Evolutionary conservation across 2,888 invertebrate genomes (phyloP).

Genomic region (Macaria liturata): DNA sequence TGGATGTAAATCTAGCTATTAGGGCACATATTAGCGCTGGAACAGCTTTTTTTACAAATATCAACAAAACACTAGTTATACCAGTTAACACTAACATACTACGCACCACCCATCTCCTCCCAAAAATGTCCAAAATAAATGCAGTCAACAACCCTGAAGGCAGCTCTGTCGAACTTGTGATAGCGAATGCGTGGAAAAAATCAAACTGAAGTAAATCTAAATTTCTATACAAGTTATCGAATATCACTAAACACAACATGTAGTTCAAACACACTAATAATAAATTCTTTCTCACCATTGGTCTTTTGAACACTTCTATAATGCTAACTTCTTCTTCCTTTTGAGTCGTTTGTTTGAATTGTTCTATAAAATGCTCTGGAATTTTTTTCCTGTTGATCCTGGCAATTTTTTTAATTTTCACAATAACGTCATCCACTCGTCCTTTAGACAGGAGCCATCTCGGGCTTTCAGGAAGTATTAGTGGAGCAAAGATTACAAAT

Average conservation of each 20-base stretch:
- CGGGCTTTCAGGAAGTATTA: constrained; percentile 59
- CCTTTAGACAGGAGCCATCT: constrained; percentile 60
- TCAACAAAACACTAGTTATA: constrained; percentile 46
- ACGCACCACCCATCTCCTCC: constrained; percentile 53
- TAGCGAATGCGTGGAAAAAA: constrained; percentile 58
- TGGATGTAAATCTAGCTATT: constrained; percentile 55
- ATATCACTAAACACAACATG: constrained; percentile 52
- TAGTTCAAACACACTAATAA: constrained; percentile 51
- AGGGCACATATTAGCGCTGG: constrained; percentile 52
- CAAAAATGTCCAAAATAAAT: constrained; percentile 57
- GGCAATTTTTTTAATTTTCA: constrained; percentile 51
- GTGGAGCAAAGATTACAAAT: constrained; percentile 49
- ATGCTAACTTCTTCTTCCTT: constrained; percentile 40
- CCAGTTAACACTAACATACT: constrained; percentile 45
- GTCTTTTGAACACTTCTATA: constrained; percentile 54
- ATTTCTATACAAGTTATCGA: constrained; percentile 56
- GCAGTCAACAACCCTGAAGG: constrained; percentile 55
- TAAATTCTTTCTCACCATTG: constrained; percentile 49
- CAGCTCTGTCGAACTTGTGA: constrained; percentile 56
- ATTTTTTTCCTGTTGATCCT: constrained; percentile 55
- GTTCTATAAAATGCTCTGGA: constrained; percentile 48
- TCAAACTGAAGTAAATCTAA: constrained; percentile 54
- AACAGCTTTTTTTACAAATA: constrained; percentile 46
- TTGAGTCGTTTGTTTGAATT: constrained; percentile 44
- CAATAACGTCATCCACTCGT: constrained; percentile 53